Percentiles rank a stretch among this genome's conserved stretches.
Evolutionary conservation across 1,140 invertebrate species (phyloP).

Genomic region (Caenorhabditis inopinata): DNA sequence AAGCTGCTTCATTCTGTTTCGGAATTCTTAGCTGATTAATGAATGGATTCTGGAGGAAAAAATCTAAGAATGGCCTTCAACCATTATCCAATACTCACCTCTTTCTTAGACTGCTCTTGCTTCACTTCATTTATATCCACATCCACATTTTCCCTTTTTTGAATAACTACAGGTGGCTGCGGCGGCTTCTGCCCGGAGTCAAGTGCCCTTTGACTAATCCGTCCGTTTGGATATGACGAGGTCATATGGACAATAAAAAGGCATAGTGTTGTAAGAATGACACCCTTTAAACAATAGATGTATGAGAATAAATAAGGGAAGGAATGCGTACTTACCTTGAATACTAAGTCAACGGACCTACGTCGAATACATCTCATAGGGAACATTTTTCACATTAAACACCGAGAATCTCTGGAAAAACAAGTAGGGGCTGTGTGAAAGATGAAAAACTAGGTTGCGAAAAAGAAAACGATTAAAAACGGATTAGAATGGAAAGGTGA

Average conservation of each 20-base stretch:
- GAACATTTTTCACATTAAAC: constrained; percentile 25
- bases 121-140: not conserved
- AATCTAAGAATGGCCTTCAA: not conserved
- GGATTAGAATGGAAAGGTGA: not conserved
- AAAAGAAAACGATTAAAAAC: no score
- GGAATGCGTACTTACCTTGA: not conserved
- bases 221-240: constrained; percentile 6
- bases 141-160: constrained; percentile 6
- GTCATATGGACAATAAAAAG: constrained; percentile 10
- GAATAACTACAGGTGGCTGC: not conserved
- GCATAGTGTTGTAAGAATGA: constrained; percentile 12
- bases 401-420: not conserved
- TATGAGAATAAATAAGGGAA: not conserved
- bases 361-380: constrained; percentile 1
- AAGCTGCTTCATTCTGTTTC: not conserved
- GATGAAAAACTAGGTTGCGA: constrained; percentile 4
- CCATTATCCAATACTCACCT: not conserved
- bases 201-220: constrained; percentile 24
- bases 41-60: not conserved
- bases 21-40: not conserved
- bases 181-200: not conserved
- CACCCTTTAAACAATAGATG: not conserved
- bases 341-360: not conserved
- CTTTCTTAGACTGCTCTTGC: not conserved
- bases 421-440: not conserved